Evolutionary conservation across 2,888 invertebrate genomes (phyloP), one percentile per base, ranked within the genome.

Genomic region (Sipunculus nudus): DNA sequence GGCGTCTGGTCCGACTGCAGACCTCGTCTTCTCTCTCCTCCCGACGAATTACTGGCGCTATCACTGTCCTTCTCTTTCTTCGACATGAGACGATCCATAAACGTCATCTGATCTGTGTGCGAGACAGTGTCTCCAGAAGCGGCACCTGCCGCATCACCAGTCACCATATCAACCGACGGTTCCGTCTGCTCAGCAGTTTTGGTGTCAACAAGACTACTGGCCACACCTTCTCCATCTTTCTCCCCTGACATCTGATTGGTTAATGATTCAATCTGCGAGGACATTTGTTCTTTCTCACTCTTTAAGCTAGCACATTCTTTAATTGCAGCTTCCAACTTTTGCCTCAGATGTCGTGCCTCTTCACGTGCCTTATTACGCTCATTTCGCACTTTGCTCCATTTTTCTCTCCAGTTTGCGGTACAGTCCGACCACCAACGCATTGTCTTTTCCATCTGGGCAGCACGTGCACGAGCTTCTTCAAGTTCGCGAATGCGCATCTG

Each of bases 351-450:
- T 81, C 94, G 92, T 1, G 91, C 89, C 84, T 96, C 96, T 75
- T 96, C 96, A 39, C 96, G 86, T 0, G 95, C 91, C 79, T 93
- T 92, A 81, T 97, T 97, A 26, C 96, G 88, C 85, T 97, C 97
- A 80, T 67, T 67, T 21, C 69, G 46, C 3, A 92, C 92, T 88
- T 96, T 89, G 86, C 92, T 93, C 97, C 97, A 98, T 80, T 97
- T 97, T 80, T 93, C 93, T 35, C 94, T 86, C 95, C 95, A 95
- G 80, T 93, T 93, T 0, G 96, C 94, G 0, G 97, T 97, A 82
- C 98, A 98, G 84, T 97, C 97, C 53, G 93, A 96, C 97, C 91
- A 98, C 97, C 97, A 98, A 61, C 96, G 71, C 96, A 98, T 97
- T 0, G 97, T 98, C 84, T 97, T 97, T 83, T 98, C 98, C 98